Percentiles rank a stretch among this genome's conserved stretches.
Evolutionary conservation across 2,888 invertebrate species (phyloP).

Genomic region (Zygaena filipendulae): DNA sequence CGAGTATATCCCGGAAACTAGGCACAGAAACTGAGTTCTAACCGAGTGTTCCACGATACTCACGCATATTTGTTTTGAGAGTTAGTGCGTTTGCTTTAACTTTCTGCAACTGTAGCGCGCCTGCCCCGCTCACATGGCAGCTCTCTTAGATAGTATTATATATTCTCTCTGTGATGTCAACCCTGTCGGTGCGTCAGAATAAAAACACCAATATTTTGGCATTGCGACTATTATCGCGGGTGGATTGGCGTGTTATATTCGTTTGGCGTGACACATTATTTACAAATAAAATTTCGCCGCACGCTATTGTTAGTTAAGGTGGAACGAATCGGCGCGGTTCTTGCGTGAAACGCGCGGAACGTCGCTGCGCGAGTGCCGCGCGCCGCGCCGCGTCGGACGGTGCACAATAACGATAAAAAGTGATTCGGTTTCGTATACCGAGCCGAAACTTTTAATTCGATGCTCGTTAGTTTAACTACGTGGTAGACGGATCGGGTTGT

Average conservation of each 20-base stretch:
- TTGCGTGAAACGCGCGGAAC: constrained; percentile 34
- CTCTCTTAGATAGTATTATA: too few relatives aligned
- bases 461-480: constrained; percentile 34
- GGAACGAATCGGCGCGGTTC: constrained; percentile 40
- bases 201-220: too few relatives aligned
- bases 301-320: constrained; percentile 37
- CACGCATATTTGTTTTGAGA: too few relatives aligned
- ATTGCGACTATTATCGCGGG: constrained; percentile 29
- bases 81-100: too few relatives aligned
- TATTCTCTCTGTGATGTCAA: too few relatives aligned
- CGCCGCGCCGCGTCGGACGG: constrained; percentile 18
- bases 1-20: too few relatives aligned
- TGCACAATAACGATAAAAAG: constrained; percentile 19
- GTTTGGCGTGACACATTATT: constrained; percentile 50
- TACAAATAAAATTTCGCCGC: constrained; percentile 54
- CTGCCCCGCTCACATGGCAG: too few relatives aligned
- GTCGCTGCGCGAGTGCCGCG: constrained; percentile 19
- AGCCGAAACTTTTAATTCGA: constrained; percentile 37
- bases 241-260: constrained; percentile 48
- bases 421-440: constrained; percentile 32
- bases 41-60: too few relatives aligned
- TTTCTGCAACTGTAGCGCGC: too few relatives aligned
- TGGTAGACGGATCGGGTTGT: constrained; percentile 16
- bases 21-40: too few relatives aligned
- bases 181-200: too few relatives aligned